Evolutionary conservation across 2,113 vertebrate genomes (phyloP).

Genomic region (Sterrhoptilus dennistouni): DNA sequence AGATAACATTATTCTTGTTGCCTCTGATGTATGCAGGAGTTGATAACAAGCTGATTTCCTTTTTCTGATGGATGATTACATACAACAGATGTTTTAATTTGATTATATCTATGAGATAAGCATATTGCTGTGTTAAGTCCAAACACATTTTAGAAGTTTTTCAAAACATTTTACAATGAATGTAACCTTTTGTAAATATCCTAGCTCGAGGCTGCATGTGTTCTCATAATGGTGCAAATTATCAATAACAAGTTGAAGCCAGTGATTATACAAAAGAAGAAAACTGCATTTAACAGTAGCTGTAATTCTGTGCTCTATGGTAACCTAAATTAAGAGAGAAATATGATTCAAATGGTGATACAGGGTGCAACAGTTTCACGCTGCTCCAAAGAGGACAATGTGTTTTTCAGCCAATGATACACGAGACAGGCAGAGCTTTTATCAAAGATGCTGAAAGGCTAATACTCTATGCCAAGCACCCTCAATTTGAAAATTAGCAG

Average conservation of each 20-base stretch:
- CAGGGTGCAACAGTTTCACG: background rate
- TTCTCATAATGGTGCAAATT: slow-evolving; percentile 50
- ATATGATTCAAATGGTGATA: background rate
- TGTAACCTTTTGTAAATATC: slow-evolving; percentile 62
- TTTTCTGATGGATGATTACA: slow-evolving; percentile 11
- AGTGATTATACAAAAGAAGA: slow-evolving; percentile 19
- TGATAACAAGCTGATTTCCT: slow-evolving; percentile 26
- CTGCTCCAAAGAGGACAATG: background rate
- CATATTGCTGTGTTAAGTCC: slow-evolving; percentile 22
- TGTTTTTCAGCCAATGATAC: background rate
- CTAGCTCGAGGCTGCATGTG: background rate
- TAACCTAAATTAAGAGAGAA: background rate
- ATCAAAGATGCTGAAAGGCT: background rate
- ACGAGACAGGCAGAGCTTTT: background rate
- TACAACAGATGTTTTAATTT: slow-evolving; percentile 54
- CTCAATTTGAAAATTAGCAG: background rate
- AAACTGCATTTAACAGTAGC: background rate
- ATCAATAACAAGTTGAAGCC: slow-evolving; percentile 48
- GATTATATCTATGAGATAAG: slow-evolving; percentile 61
- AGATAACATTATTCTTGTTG: slow-evolving; percentile 44
- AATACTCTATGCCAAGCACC: background rate
- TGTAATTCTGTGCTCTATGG: background rate
- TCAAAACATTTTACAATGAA: slow-evolving; percentile 23
- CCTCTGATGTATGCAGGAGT: slow-evolving; percentile 18
- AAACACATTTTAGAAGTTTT: slow-evolving; percentile 26